A percentile compares a stretch with the other conserved stretches of the same genome.
phyloP scores from a whole-genome alignment of 2,888 invertebrate species.

The Lissonota sp. region DNA sequence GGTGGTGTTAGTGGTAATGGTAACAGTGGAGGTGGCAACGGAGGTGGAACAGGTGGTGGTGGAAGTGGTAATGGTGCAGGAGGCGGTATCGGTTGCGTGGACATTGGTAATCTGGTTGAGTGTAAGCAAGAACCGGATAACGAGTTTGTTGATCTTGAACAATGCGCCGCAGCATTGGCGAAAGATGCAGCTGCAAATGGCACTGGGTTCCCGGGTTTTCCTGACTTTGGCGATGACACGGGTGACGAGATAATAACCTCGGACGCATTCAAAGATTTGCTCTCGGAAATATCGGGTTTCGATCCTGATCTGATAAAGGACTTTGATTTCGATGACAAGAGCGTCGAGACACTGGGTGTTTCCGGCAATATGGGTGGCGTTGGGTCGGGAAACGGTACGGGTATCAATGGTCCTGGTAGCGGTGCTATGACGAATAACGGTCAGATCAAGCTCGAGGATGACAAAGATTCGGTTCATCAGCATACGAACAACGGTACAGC shows the following conservation, averaged over 20 bases:
- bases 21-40: conserved; percentile 80
- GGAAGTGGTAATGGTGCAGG: conserved; percentile 60
- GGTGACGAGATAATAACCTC: conserved; percentile 91
- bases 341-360: conserved; percentile 75
- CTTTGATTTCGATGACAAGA: conserved; percentile 89
- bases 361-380: conserved; percentile 52
- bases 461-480: conserved; percentile 80
- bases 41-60: conserved; percentile 80
- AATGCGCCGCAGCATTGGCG: conserved; percentile 93
- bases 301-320: conserved; percentile 93
- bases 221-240: conserved; percentile 93
- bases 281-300: conserved; percentile 93
- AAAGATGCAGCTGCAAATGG: conserved; percentile 91
- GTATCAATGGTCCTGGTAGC: conserved; percentile 65
- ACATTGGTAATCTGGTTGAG: conserved; percentile 89
- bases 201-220: conserved; percentile 90
- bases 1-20: conserved; percentile 76
- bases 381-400: conserved; percentile 61
- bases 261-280: conserved; percentile 93
- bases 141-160: conserved; percentile 94
- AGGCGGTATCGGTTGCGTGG: conserved; percentile 82
- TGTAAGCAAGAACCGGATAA: conserved; percentile 94
- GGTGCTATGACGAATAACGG: conserved; percentile 75
- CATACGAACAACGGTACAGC: conserved; percentile 74
- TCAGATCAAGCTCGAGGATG: conserved; percentile 82